These are phyloP conservation scores for Neotragus pygmaeus DNA, from an alignment of 2,113 vertebrate genomes.

Conservation along the genomic window DNA sequence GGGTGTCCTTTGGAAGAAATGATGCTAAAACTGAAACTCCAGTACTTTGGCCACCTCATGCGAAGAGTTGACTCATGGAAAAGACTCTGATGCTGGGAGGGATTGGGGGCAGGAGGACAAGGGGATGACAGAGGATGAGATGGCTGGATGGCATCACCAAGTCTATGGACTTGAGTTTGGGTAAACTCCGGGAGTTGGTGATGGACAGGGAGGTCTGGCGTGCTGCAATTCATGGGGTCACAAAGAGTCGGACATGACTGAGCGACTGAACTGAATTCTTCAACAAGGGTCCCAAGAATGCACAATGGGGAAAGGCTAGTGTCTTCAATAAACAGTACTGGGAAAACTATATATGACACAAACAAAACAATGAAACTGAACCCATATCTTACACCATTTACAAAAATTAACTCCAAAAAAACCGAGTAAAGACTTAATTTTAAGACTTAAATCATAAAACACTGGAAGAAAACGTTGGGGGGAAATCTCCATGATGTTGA, in stretches of 20 bases:
- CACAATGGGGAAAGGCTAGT: background rate
- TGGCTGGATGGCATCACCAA: too few species aligned
- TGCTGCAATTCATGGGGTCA: fast-evolving
- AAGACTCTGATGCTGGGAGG: too few species aligned
- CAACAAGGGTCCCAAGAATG: background rate
- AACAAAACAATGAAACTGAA: background rate
- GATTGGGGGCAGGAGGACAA: too few species aligned
- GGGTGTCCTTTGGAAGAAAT: too few species aligned
- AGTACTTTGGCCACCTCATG: too few species aligned
- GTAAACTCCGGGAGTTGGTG: too few species aligned
- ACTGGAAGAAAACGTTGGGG: background rate
- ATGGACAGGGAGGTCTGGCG: too few species aligned
- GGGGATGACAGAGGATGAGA: too few species aligned
- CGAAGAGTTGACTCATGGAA: too few species aligned
- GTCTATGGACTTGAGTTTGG: too few species aligned
- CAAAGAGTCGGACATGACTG: fast-evolving
- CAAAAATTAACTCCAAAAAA: background rate
- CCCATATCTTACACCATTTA: background rate
- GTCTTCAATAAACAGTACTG: background rate
- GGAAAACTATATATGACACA: background rate
- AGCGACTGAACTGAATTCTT: background rate
- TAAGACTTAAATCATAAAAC: background rate
- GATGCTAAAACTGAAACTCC: too few species aligned
- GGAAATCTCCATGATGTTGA: background rate
- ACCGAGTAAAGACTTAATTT: background rate